Conservation (phyloP, 2,797 vertebrate species). For the Hippoglossus hippoglossus region DNA sequence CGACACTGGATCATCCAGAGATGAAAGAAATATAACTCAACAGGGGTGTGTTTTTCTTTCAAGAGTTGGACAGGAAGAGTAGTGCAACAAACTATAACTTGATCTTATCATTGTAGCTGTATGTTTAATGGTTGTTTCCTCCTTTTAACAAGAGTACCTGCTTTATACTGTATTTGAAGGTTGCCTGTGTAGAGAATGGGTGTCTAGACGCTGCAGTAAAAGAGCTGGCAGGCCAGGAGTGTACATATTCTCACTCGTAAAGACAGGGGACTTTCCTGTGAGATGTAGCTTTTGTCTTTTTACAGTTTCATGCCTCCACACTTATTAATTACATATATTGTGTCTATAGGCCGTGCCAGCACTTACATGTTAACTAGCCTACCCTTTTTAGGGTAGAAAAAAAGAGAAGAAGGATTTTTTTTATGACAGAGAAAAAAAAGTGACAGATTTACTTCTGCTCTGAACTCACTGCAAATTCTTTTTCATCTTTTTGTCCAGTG, state of each 20-base stretch:
- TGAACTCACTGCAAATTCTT: conserved; percentile 50
- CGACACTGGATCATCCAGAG: conserved; percentile 21
- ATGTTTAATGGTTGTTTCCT: conserved; percentile 62
- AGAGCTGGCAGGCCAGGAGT: conserved; percentile 47
- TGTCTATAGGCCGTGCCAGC: conserved; percentile 36
- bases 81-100: conserved; percentile 20
- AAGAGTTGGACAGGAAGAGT: conserved; percentile 40
- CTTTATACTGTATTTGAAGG: conserved; percentile 51
- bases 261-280: conserved; percentile 63
- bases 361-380: conserved; percentile 24
- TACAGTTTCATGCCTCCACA: conserved; percentile 37
- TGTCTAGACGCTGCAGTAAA: conserved; percentile 60
- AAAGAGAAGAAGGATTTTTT: conserved; percentile 11
- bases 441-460: conserved; percentile 55
- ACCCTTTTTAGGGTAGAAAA: conserved; percentile 16
- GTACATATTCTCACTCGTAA: conserved; percentile 60
- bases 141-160: conserved; percentile 54
- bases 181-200: conserved; percentile 39
- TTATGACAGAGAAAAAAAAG: not conserved
- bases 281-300: conserved; percentile 64
- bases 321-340: conserved; percentile 73
- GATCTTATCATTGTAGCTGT: conserved; percentile 28
- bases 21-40: conserved; percentile 52
- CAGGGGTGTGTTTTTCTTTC: conserved; percentile 14
- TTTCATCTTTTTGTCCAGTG: conserved; percentile 45